Conservation (phyloP, 2,113 vertebrate species). For the Spilogale gracilis region DNA sequence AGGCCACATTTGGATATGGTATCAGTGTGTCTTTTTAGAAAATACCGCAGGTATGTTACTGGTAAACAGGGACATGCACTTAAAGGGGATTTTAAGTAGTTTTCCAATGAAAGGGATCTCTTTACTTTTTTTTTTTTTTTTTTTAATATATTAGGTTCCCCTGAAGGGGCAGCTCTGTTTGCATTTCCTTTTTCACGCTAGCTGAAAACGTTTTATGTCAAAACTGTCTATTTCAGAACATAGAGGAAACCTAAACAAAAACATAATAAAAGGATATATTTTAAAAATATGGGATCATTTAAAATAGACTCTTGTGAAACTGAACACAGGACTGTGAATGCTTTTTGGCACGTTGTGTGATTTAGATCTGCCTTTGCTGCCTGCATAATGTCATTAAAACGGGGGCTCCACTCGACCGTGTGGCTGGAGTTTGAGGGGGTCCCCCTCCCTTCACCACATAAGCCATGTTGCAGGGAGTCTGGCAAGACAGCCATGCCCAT, state of each 20-base stretch:
- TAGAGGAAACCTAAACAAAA: background rate
- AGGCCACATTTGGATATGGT: background rate
- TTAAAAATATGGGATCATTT: background rate
- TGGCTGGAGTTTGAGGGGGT: background rate
- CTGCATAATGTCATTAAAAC: background rate
- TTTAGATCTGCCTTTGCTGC: background rate
- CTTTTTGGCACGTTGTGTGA: background rate
- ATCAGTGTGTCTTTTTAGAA: background rate
- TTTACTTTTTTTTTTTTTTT: background rate
- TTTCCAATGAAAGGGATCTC: slow-evolving; percentile 24
- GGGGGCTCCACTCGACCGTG: background rate
- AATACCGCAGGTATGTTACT: background rate
- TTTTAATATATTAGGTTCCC: background rate
- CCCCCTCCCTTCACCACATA: background rate
- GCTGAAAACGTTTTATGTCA: slow-evolving; percentile 34
- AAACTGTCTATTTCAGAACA: slow-evolving; percentile 7
- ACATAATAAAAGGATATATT: background rate
- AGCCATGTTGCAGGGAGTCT: background rate
- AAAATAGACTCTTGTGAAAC: background rate
- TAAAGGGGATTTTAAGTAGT: slow-evolving; percentile 31
- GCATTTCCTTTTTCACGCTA: background rate
- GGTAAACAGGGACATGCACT: background rate
- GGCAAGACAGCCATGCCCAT: background rate
- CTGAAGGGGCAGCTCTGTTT: background rate
- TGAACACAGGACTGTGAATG: background rate